Conservation (phyloP, 1,140 invertebrate genomes). For the Hyposmocoma kahamanoa region DNA sequence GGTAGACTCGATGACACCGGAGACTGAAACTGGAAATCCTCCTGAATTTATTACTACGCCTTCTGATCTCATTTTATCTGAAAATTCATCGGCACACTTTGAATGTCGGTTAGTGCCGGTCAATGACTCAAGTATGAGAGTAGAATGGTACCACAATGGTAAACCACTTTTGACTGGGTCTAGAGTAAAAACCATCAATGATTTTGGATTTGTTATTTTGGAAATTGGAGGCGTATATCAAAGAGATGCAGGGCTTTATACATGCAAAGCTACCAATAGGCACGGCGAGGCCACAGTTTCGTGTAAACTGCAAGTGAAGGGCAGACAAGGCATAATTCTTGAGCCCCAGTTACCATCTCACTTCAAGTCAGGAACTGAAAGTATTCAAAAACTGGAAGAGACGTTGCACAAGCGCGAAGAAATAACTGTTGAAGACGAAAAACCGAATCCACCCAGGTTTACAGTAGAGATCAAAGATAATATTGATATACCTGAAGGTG, state of each 20-base stretch:
- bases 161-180: constrained; percentile 91
- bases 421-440: constrained; percentile 86
- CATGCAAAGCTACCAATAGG: constrained; percentile 92
- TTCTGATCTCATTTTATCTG: constrained; percentile 86
- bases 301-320: constrained; percentile 88
- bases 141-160: constrained; percentile 98
- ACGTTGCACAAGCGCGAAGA: constrained; percentile 91
- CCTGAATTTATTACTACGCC: constrained; percentile 95
- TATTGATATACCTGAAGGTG: constrained; percentile 89
- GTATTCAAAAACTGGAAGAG: constrained; percentile 93
- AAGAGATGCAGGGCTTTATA: constrained; percentile 91
- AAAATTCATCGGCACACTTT: constrained; percentile 94
- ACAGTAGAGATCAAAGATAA: constrained; percentile 89
- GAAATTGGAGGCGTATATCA: constrained; percentile 92
- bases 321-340: constrained; percentile 89
- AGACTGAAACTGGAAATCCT: constrained; percentile 90
- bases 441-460: constrained; percentile 89
- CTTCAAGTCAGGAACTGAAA: constrained; percentile 90
- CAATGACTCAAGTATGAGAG: constrained; percentile 92
- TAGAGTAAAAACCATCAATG: constrained; percentile 92
- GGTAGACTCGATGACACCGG: constrained; percentile 76
- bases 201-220: constrained; percentile 95
- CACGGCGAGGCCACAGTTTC: constrained; percentile 92
- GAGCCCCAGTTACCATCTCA: constrained; percentile 92
- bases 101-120: constrained; percentile 93